phyloP scores from a whole-genome alignment of 2,797 vertebrate species.

The Prionace glauca region DNA sequence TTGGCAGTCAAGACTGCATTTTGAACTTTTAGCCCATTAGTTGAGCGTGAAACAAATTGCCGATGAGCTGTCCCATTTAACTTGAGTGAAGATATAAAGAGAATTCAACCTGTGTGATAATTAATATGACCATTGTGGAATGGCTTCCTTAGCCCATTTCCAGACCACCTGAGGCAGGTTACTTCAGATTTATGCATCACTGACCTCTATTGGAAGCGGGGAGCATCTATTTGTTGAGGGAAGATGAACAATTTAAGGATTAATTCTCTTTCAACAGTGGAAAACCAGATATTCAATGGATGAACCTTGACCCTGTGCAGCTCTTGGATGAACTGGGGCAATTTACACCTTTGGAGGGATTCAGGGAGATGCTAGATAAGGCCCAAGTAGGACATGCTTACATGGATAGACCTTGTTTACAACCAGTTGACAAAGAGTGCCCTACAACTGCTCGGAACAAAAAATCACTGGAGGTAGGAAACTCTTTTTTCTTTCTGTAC shows the following conservation, averaged over 20 bases:
- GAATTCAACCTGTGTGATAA: not conserved
- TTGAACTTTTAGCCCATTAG: not conserved
- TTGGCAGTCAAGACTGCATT: not conserved
- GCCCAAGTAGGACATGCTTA: conserved; percentile 91
- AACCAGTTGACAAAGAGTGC: conserved; percentile 80
- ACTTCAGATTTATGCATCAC: not conserved
- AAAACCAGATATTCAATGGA: conserved; percentile 93
- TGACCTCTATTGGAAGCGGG: not conserved
- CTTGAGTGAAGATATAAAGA: not conserved
- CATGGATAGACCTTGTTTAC: conserved; percentile 86
- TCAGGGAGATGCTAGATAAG: conserved; percentile 92
- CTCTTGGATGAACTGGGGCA: conserved; percentile 90
- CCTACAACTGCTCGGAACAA: conserved; percentile 86
- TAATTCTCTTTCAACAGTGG: conserved; percentile 59
- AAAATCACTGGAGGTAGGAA: conserved; percentile 70
- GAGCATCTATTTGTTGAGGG: not conserved
- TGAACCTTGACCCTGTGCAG: conserved; percentile 90
- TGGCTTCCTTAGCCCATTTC: not conserved
- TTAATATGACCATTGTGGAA: not conserved
- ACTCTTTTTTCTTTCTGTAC: not conserved
- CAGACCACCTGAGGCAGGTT: not conserved
- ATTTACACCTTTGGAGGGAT: conserved; percentile 86
- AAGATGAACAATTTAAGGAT: not conserved
- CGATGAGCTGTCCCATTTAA: not conserved
- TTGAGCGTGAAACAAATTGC: not conserved